Evolutionary conservation across 30 jellyfish, hydroid and myxozoan genomes (phyloP).

Genomic region (Cassiopea andromeda): DNA sequence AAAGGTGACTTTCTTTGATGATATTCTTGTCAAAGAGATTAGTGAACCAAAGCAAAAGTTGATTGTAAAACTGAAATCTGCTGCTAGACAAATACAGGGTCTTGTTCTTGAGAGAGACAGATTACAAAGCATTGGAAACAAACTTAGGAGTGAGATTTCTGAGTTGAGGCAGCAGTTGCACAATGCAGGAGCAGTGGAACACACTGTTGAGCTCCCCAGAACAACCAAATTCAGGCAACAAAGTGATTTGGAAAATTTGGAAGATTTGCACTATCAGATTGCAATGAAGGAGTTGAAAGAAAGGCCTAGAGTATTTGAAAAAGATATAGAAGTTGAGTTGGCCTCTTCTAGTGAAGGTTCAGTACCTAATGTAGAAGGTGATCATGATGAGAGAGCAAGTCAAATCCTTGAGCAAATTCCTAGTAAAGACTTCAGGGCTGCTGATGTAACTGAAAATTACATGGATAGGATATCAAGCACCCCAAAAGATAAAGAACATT

Average conservation of each 20-base stretch:
- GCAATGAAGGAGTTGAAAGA: slow-evolving; percentile 42
- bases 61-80: slow-evolving; percentile 52
- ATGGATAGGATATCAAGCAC: not conserved
- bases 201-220: not conserved
- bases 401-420: not conserved
- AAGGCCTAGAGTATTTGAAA: not conserved
- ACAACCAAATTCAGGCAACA: not conserved
- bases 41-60: not conserved
- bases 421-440: not conserved
- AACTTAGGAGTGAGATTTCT: slow-evolving; percentile 71
- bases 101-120: slow-evolving; percentile 49
- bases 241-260: slow-evolving; percentile 13
- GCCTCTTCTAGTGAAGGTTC: slow-evolving; percentile 53
- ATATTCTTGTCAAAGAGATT: not conserved
- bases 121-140: slow-evolving; percentile 71
- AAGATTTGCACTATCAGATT: slow-evolving; percentile 36
- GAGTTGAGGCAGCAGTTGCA: slow-evolving; percentile 21
- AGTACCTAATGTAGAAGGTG: not conserved
- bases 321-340: slow-evolving; percentile 11
- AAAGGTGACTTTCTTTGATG: slow-evolving; percentile 14
- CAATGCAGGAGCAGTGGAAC: not conserved
- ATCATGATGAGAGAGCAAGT: not conserved
- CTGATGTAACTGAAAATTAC: not conserved
- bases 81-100: slow-evolving; percentile 42
- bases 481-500: not conserved